Evolutionary conservation across 2,113 vertebrate species (phyloP).

Genomic region (Oreochromis aureus): DNA sequence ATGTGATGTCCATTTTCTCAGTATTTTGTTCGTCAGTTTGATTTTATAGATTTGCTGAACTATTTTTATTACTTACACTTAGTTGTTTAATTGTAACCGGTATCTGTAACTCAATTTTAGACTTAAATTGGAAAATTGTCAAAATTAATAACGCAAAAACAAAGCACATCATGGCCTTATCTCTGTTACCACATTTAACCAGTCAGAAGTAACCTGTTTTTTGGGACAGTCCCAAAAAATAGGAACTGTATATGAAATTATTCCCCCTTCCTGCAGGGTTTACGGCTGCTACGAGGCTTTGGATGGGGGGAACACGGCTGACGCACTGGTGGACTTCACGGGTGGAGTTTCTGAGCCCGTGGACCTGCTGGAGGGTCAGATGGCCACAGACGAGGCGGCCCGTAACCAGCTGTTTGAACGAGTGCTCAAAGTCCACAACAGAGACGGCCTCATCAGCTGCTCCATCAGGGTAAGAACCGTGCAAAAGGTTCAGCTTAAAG

Average conservation of each 20-base stretch:
- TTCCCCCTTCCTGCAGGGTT: slow-evolving; percentile 67
- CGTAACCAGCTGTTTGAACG: slow-evolving; percentile 89
- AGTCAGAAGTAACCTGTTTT: neutral
- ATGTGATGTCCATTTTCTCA: neutral
- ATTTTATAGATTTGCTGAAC: neutral
- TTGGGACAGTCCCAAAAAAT: fast-evolving
- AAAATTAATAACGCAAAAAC: neutral
- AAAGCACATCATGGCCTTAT: neutral
- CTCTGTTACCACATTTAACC: neutral
- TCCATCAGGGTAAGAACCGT: slow-evolving; percentile 85
- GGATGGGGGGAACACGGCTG: slow-evolving; percentile 94
- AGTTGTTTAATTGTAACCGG: fast-evolving
- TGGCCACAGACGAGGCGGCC: slow-evolving; percentile 76
- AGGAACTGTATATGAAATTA: fast-evolving
- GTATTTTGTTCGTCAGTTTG: neutral
- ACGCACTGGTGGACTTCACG: slow-evolving; percentile 94
- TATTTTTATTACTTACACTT: neutral
- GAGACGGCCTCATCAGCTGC: slow-evolving; percentile 95
- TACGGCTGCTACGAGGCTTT: slow-evolving; percentile 91
- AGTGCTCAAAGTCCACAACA: slow-evolving; percentile 88
- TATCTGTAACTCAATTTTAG: neutral
- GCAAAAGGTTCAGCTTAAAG: neutral
- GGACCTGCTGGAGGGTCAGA: slow-evolving; percentile 85
- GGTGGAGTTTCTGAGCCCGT: slow-evolving; percentile 91
- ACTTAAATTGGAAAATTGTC: fast-evolving